Conservation (phyloP, 1,140 invertebrate species). For the Drosophila nasuta region DNA sequence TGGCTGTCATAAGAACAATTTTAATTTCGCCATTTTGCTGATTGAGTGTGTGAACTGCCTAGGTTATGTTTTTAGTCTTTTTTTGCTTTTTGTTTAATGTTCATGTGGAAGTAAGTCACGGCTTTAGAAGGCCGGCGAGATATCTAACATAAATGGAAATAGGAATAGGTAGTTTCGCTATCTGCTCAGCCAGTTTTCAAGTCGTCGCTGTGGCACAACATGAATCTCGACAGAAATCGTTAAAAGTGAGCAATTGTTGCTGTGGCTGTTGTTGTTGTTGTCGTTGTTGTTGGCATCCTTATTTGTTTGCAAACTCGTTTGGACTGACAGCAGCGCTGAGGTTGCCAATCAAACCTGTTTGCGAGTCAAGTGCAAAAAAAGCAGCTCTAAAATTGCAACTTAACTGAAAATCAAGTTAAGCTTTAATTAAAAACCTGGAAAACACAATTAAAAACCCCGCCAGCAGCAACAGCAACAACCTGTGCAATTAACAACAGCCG, state of each 20-base stretch:
- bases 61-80: no score
- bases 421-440: conserved; percentile 83
- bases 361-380: conserved; percentile 72
- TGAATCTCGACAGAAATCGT: conserved; percentile 53
- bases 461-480: conserved; percentile 59
- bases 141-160: conserved; percentile 6
- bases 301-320: conserved; percentile 76
- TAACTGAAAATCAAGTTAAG: conserved; percentile 82
- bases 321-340: conserved; percentile 49
- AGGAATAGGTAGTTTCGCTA: conserved; percentile 6
- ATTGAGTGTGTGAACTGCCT: no score
- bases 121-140: conserved; percentile 9
- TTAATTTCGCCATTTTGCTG: not conserved
- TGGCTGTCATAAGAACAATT: not conserved
- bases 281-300: conserved; percentile 58
- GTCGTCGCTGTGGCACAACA: conserved; percentile 9
- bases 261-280: conserved; percentile 5
- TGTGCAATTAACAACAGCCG: conserved; percentile 70
- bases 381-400: conserved; percentile 76
- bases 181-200: conserved; percentile 6
- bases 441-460: conserved; percentile 73
- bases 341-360: conserved; percentile 77
- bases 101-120: conserved; percentile 8
- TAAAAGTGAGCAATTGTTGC: conserved; percentile 50
- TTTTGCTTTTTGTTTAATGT: not conserved